Conservation (phyloP, 2,113 vertebrate genomes). For the Cathartes aura region DNA sequence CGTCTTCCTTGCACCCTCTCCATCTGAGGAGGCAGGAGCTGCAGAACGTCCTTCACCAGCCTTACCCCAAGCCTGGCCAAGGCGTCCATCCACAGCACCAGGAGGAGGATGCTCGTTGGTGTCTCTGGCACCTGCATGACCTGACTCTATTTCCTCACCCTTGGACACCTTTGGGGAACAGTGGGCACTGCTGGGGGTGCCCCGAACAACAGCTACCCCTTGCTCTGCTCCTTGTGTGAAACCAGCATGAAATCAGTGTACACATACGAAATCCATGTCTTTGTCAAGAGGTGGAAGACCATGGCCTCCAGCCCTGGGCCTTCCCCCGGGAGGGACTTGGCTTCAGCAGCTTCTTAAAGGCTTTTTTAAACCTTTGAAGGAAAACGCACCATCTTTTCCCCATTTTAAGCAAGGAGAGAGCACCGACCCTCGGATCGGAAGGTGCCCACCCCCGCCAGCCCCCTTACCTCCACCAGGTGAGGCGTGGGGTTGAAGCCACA, state of each 20-base stretch:
- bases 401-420: background rate
- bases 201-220: background rate
- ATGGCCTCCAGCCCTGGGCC: background rate
- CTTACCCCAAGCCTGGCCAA: background rate
- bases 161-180: background rate
- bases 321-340: background rate
- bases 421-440: rapidly evolving
- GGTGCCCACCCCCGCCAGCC: rapidly evolving
- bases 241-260: background rate
- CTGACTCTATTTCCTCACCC: background rate
- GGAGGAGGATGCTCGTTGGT: background rate
- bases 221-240: background rate
- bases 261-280: background rate
- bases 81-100: background rate
- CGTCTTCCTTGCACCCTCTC: background rate
- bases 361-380: background rate
- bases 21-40: background rate
- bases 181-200: background rate
- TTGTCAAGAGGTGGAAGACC: background rate
- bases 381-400: background rate
- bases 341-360: background rate
- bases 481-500: slow-evolving; percentile 98
- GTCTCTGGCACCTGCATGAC: background rate
- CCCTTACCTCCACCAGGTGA: slow-evolving; percentile 94
- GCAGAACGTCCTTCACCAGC: background rate